phyloP scores from a whole-genome alignment of 2,888 invertebrate species.

The Neria commutata region DNA sequence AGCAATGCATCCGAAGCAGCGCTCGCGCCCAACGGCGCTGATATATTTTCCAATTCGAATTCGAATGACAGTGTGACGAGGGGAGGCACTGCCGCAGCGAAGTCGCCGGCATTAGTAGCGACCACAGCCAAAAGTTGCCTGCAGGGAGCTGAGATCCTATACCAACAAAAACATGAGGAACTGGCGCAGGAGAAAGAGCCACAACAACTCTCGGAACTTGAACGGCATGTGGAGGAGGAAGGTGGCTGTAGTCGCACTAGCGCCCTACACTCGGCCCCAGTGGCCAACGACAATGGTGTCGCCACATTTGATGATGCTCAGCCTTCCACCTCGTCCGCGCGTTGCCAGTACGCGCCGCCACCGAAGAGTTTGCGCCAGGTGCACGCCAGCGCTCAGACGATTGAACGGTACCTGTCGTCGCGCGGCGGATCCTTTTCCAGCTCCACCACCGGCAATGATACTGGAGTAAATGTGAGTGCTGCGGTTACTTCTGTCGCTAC shows the following conservation, averaged over 20 bases:
- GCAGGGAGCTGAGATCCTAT: slow-evolving; percentile 28
- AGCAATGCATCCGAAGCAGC: slow-evolving; percentile 19
- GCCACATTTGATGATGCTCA: slow-evolving; percentile 44
- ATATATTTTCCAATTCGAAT: slow-evolving; percentile 55
- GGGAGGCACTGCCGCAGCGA: slow-evolving; percentile 36
- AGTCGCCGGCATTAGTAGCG: slow-evolving; percentile 37
- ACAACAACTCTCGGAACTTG: slow-evolving; percentile 36
- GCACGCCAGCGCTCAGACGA: slow-evolving; percentile 56
- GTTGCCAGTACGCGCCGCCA: slow-evolving; percentile 55
- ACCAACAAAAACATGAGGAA: too few species aligned
- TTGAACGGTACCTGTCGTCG: slow-evolving; percentile 47
- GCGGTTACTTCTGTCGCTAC: slow-evolving; percentile 9
- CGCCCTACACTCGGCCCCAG: slow-evolving; percentile 31
- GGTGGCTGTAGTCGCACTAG: slow-evolving; percentile 53
- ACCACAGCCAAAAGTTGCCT: slow-evolving; percentile 30
- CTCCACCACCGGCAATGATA: slow-evolving; percentile 15
- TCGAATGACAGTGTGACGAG: slow-evolving; percentile 56
- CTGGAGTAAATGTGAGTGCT: slow-evolving; percentile 2
- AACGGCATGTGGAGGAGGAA: slow-evolving; percentile 40
- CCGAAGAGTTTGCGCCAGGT: slow-evolving; percentile 49
- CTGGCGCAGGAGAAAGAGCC: slow-evolving; percentile 20
- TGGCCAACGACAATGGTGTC: slow-evolving; percentile 23
- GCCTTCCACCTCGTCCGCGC: slow-evolving; percentile 56
- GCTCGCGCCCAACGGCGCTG: too few species aligned
- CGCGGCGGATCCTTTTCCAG: slow-evolving; percentile 23